Conservation (phyloP, 2,888 invertebrate species). For the Antitype chi region DNA sequence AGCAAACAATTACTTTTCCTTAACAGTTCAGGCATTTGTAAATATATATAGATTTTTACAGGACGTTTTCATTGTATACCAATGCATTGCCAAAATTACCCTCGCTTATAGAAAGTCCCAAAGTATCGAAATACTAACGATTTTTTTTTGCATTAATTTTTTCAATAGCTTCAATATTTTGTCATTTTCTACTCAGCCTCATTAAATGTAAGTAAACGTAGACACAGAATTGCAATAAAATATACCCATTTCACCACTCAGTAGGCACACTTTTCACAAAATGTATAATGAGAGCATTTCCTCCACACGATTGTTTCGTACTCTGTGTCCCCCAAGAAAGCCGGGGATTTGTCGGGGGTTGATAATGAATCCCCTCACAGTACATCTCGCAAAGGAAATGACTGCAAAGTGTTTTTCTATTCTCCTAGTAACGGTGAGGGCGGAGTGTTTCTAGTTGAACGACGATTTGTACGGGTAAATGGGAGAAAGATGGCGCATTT, state of each 20-base stretch:
- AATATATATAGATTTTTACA: no score
- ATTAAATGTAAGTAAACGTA: neutral
- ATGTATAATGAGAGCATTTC: conserved; percentile 63
- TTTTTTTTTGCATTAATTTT: no score
- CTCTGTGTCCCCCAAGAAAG: conserved; percentile 76
- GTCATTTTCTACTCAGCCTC: no score
- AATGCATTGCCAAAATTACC: no score
- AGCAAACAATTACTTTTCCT: no score
- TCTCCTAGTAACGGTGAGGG: conserved; percentile 77
- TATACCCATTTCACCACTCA: conserved; percentile 36
- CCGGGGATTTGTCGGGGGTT: conserved; percentile 86
- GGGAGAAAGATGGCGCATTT: conserved; percentile 12
- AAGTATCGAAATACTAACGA: no score
- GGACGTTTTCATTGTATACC: no score
- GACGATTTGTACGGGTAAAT: conserved; percentile 61
- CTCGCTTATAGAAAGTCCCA: no score
- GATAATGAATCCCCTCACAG: conserved; percentile 88
- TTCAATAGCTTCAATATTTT: no score
- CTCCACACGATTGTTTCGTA: conserved; percentile 64
- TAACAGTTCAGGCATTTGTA: no score
- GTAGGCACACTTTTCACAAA: conserved; percentile 43
- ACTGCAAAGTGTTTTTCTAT: conserved; percentile 89
- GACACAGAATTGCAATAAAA: conserved; percentile 16
- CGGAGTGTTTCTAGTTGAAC: conserved; percentile 67
- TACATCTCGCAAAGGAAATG: conserved; percentile 88